These are phyloP conservation scores for Elgaria multicarinata DNA, from an alignment of 2,113 vertebrate genomes.

Conservation along the genomic window DNA sequence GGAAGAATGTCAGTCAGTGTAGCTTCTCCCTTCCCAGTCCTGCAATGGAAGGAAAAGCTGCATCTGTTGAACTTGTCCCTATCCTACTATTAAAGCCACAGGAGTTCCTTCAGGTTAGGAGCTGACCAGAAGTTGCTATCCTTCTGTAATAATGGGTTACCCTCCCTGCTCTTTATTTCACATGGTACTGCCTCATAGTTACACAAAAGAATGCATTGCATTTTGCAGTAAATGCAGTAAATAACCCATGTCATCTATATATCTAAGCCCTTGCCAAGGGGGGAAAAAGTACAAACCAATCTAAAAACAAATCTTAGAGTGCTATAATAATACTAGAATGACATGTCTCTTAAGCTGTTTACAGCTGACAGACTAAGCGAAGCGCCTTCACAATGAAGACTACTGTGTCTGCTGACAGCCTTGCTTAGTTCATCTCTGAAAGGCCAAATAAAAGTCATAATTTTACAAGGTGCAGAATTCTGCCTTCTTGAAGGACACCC, in stretches of 20 bases:
- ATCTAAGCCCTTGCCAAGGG: slow-evolving; percentile 62
- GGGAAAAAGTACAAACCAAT: slow-evolving; percentile 58
- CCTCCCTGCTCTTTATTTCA: slow-evolving; percentile 49
- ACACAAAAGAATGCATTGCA: slow-evolving; percentile 57
- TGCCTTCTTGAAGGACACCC: slow-evolving; percentile 68
- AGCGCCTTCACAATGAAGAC: slow-evolving; percentile 69
- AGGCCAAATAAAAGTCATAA: slow-evolving; percentile 76
- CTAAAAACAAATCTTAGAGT: slow-evolving; percentile 73
- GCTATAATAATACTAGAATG: slow-evolving; percentile 71
- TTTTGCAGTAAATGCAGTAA: slow-evolving; percentile 73
- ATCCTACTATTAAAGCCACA: slow-evolving; percentile 25
- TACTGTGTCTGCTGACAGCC: slow-evolving; percentile 64
- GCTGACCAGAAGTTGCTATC: slow-evolving; percentile 34
- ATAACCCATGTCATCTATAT: slow-evolving; percentile 69
- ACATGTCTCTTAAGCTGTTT: slow-evolving; percentile 77
- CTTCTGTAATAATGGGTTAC: slow-evolving; percentile 52
- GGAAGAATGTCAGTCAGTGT: neutral
- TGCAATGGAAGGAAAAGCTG: neutral
- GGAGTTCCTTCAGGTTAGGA: slow-evolving; percentile 26
- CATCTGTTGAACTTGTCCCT: slow-evolving; percentile 10
- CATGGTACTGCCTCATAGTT: slow-evolving; percentile 57
- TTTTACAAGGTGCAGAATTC: slow-evolving; percentile 64
- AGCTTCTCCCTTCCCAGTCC: neutral
- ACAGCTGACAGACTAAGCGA: slow-evolving; percentile 73
- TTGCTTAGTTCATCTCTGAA: slow-evolving; percentile 70